A percentile compares a stretch with the other conserved stretches of the same genome.
phyloP scores from a whole-genome alignment of 1,140 invertebrate species.

The Microvelia longipes region DNA sequence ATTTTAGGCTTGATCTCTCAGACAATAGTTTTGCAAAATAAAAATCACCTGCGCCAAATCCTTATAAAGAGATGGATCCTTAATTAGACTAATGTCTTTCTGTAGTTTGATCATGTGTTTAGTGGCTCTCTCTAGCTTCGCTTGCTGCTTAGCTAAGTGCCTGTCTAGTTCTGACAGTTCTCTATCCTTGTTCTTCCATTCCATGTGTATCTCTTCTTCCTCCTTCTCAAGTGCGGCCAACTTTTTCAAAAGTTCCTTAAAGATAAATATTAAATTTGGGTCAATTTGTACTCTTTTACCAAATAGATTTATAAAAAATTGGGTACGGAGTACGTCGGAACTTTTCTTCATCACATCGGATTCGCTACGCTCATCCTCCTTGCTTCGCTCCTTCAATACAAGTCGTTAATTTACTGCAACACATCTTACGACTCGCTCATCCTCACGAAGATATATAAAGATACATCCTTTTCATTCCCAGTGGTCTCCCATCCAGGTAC shows the following conservation, averaged over 20 bases:
- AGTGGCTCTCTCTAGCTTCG: conserved; percentile 20
- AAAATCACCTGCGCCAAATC: conserved; percentile 17
- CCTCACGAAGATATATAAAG: no score
- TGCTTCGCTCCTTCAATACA: background rate
- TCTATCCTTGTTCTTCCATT: conserved; percentile 19
- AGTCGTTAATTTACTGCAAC: background rate
- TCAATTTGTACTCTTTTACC: background rate
- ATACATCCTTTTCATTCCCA: no score
- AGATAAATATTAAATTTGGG: background rate
- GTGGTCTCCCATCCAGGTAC: no score
- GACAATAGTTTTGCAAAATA: no score
- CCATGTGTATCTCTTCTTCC: conserved; percentile 11
- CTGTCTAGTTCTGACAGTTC: conserved; percentile 16
- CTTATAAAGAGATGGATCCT: conserved; percentile 3
- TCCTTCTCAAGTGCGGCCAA: conserved; percentile 10
- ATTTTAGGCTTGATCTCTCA: no score
- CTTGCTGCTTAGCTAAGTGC: conserved; percentile 18
- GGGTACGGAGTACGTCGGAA: no score
- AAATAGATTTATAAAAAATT: no score
- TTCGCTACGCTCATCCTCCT: no score
- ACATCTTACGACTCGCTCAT: background rate
- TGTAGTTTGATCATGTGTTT: conserved; percentile 16
- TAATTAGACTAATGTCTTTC: conserved; percentile 12
- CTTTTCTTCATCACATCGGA: no score
- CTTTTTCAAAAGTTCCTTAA: conserved; percentile 4